Evolutionary conservation across 1,140 invertebrate genomes (phyloP), one percentile per base, ranked within the genome.

Genomic region (Galleria mellonella): DNA sequence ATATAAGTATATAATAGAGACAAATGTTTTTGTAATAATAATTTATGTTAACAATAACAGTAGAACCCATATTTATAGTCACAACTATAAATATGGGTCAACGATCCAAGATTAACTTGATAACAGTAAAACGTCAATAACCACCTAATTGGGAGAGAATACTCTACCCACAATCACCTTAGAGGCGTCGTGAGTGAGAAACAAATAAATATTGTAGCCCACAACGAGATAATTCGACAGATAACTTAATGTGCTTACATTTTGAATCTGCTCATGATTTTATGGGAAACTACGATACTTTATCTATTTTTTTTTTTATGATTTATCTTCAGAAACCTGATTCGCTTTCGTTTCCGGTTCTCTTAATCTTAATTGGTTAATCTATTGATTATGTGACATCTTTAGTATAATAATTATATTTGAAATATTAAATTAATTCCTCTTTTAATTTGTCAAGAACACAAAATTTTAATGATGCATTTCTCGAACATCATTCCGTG

Each of bases 231-330:
- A 85, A 83, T 83, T 85, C 69, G 51, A 53, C 43, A 51, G 82
- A 83, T 83, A 85, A 79, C 76, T 73, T 85, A 85, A 85, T 85
- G 78, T 83, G 78, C 76, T 76, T 83, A 83, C 73, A 85, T 83
- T 82, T 84, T 59, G 73, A 71, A 79, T 82, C 66, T 74, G 78
- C 76, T 85, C 82, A 85, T 83, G 78, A 72, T 82, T 85, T 85
- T 85, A 85, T 85, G 78, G 73, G 61, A 66, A 73, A 70, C 70
- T 73, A 72, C 55, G 62, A 60, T 55, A 50, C 43, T 27, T 32
- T 46, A 51, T 48, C 44, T 46, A 46, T 45, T 51, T 56, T 51
- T n/a, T 61, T 67, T 75, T 38, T 8, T 42, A 42, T 47, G 45
- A 36, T 17, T 47, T 47, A 47, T 37, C 8, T 35, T 41, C 23